These are phyloP conservation scores for Odontomachus brunneus DNA, from an alignment of 1,140 invertebrate genomes.

Conservation along the genomic window DNA sequence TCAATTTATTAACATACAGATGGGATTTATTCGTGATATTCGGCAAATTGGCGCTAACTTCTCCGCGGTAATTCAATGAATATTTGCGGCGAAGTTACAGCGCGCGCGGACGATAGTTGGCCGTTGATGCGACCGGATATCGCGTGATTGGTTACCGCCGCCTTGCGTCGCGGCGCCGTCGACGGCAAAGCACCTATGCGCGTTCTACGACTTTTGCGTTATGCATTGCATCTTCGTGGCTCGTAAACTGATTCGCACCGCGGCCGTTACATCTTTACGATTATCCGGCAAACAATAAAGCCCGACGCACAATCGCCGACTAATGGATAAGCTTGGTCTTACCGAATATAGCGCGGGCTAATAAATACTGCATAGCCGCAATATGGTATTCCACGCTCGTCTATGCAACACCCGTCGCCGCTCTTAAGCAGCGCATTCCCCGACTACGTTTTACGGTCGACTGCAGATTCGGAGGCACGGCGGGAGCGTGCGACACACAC, in stretches of 20 bases:
- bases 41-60: constrained; percentile 54
- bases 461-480: constrained; percentile 18
- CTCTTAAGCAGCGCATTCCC: constrained; percentile 12
- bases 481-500: too few species aligned
- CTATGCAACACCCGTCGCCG: not conserved
- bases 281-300: constrained; percentile 41
- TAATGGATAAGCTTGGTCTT: constrained; percentile 42
- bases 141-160: constrained; percentile 58
- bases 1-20: constrained; percentile 59
- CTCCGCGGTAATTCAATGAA: constrained; percentile 54
- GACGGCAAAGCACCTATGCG: constrained; percentile 32
- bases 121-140: constrained; percentile 50
- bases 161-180: constrained; percentile 28
- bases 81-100: constrained; percentile 44
- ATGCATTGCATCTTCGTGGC: constrained; percentile 58
- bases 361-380: constrained; percentile 19
- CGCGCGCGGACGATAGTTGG: constrained; percentile 32
- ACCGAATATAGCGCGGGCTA: constrained; percentile 24
- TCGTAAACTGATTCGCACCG: constrained; percentile 48
- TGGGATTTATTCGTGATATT: constrained; percentile 55
- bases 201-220: constrained; percentile 57
- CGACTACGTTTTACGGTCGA: constrained; percentile 29
- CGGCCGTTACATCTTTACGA: constrained; percentile 46
- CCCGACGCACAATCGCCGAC: constrained; percentile 11
- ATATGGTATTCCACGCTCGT: constrained; percentile 1